These are phyloP conservation scores for Drosophila lutescens DNA, from an alignment of 2,888 invertebrate species.

Conservation along the genomic window DNA sequence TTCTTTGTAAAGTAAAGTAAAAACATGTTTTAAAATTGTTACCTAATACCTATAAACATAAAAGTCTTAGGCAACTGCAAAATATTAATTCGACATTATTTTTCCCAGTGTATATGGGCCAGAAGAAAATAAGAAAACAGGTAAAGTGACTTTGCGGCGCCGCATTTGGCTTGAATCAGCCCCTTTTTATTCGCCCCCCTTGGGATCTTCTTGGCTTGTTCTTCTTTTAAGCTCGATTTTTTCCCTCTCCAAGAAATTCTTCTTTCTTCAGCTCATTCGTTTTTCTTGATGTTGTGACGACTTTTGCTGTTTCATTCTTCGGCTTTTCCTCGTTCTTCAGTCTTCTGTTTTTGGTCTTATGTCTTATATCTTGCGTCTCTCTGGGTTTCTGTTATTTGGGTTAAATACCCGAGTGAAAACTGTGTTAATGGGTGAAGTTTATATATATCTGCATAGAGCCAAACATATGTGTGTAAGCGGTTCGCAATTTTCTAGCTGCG, in stretches of 20 bases:
- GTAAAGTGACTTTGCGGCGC: slow-evolving; percentile 45
- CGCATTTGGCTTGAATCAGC: slow-evolving; percentile 30
- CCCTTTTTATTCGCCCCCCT: background rate
- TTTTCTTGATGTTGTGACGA: slow-evolving; percentile 22
- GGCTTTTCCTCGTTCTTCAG: slow-evolving; percentile 8
- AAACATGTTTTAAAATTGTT: no score
- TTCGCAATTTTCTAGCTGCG: slow-evolving; percentile 24
- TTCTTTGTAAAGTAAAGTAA: no score
- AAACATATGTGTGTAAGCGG: slow-evolving; percentile 6
- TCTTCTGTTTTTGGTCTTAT: slow-evolving; percentile 8
- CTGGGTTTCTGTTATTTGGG: slow-evolving; percentile 56
- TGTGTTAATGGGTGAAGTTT: slow-evolving; percentile 77
- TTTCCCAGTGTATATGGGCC: background rate
- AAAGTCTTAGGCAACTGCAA: background rate
- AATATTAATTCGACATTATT: no score
- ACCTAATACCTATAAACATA: no score
- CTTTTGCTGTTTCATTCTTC: slow-evolving; percentile 28
- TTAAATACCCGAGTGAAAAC: slow-evolving; percentile 63
- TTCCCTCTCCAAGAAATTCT: background rate
- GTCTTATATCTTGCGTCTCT: slow-evolving; percentile 35
- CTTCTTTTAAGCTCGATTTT: slow-evolving; percentile 13
- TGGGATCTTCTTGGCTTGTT: slow-evolving; percentile 10
- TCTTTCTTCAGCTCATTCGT: slow-evolving; percentile 8
- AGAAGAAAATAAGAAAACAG: slow-evolving; percentile 5
- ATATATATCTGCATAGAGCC: slow-evolving; percentile 42